Evolutionary conservation across 30 jellyfish, hydroid and myxozoan genomes (phyloP), one percentile per base, ranked within the genome.

Genomic region (Phacellophora camtschatica): DNA sequence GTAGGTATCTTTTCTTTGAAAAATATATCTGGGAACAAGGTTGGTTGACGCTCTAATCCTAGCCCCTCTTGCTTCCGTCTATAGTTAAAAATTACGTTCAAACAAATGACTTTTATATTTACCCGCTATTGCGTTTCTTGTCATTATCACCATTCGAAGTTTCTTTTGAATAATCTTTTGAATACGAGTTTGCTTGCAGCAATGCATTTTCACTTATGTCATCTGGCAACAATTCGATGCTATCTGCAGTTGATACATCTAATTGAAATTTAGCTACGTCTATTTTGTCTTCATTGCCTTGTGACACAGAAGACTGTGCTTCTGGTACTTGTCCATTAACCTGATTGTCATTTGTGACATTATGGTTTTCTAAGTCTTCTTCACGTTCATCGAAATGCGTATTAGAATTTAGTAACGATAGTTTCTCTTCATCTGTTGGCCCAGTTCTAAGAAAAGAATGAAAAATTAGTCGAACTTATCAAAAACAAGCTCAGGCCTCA

Each of bases 41-140:
- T 16, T 16, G 55, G 55, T 41, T 41, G 55, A 41, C 16, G 16
- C 55, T 16, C 16, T 9, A 16, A 16, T 16, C 9, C 13, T 16
- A 8, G 55, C 55, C 13, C 9, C 16, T 41, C 9, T 9, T 27
- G 13, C 25, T 53, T 53, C 6, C 27, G 25, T 20, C 67, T n/a
- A n/a, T n/a, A n/a, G n/a, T n/a, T n/a, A n/a, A n/a, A n/a, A n/a
- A n/a, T n/a, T n/a, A n/a, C n/a, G n/a, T n/a, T n/a, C n/a, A n/a
- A 53, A 9, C 13, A 6, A 6, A 53, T 6, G 25, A 53, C 9
- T 29, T 4, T 35, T 13, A 65, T 6, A 53, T 80, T 20, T 39
- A 76, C 88, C 88, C 88, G 62, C 88, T 76, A 34, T 58, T 57
- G 39, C 88, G 27, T 59, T 58, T 36, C 55, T 76, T 80, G 8